Percentiles rank a stretch among this genome's conserved stretches.
Conservation (phyloP, 2,797 vertebrate genomes). For the Anguilla anguilla region DNA sequence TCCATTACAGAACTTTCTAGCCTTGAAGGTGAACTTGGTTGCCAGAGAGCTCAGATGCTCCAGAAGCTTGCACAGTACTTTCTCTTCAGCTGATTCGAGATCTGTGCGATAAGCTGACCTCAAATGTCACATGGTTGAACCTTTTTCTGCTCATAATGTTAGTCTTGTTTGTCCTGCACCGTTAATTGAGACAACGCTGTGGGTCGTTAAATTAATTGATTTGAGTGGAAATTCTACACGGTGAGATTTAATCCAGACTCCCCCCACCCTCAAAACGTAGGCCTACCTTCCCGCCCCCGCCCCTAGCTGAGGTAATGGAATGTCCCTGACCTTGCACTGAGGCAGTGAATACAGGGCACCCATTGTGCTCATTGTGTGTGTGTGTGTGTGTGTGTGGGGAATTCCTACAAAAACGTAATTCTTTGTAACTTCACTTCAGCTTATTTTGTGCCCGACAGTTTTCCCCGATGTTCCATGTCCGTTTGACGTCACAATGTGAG, state of each 20-base stretch:
- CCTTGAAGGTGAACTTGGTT: neutral
- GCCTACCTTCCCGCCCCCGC: conserved; percentile 51
- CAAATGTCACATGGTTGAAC: conserved; percentile 37
- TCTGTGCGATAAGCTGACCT: neutral
- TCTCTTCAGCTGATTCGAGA: neutral
- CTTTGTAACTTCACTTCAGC: neutral
- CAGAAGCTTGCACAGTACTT: neutral
- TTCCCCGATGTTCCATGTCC: neutral
- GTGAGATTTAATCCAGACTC: neutral
- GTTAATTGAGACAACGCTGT: conserved; percentile 78
- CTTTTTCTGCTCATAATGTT: conserved; percentile 64
- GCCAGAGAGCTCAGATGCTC: neutral
- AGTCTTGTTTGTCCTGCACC: conserved; percentile 63
- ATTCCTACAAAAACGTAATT: conserved; percentile 3
- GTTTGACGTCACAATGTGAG: neutral
- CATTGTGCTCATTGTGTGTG: conserved; percentile 16
- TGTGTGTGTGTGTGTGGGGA: neutral
- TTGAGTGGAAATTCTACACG: conserved; percentile 31
- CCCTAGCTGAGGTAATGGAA: conserved; percentile 68
- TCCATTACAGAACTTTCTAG: neutral
- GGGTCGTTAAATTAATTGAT: conserved; percentile 80
- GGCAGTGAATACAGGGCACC: conserved; percentile 51
- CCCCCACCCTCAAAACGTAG: neutral
- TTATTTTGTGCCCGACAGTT: neutral
- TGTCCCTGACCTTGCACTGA: conserved; percentile 63